A percentile compares a stretch with the other conserved stretches of the same genome.
phyloP scores from a whole-genome alignment of 1,140 invertebrate species.

The Pseudomyrmex sp. region DNA sequence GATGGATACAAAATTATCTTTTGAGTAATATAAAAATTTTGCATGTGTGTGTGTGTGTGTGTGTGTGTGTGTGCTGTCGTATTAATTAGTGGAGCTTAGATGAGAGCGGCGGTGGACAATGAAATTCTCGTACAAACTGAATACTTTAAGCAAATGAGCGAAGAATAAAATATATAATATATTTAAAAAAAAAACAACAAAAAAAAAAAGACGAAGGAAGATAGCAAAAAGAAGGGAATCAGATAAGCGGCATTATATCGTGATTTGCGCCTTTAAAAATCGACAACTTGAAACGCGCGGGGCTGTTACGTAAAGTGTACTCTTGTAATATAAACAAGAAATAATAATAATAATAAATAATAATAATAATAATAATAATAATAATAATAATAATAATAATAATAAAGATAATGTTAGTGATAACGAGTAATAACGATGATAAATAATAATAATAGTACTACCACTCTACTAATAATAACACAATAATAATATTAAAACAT shows the following conservation, averaged over 20 bases:
- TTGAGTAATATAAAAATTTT: not conserved
- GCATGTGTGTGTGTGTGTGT: not conserved
- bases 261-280: constrained; percentile 69
- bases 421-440: constrained; percentile 60
- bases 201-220: not conserved
- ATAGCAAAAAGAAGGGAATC: constrained; percentile 14
- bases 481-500: constrained; percentile 66
- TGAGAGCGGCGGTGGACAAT: constrained; percentile 27
- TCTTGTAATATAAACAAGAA: constrained; percentile 64
- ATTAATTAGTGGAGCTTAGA: constrained; percentile 22
- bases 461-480: constrained; percentile 58
- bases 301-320: constrained; percentile 67
- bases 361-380: constrained; percentile 63
- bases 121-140: constrained; percentile 45
- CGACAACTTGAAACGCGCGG: constrained; percentile 63
- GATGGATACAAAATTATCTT: not conserved
- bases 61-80: not conserved
- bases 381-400: constrained; percentile 59
- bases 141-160: constrained; percentile 14
- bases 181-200: not conserved
- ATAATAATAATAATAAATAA: constrained; percentile 60
- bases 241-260: constrained; percentile 53
- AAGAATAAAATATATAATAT: not conserved
- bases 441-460: constrained; percentile 64
- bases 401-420: constrained; percentile 56